Conservation (phyloP, 2,888 invertebrate genomes). For the Protodeltote pygarga region DNA sequence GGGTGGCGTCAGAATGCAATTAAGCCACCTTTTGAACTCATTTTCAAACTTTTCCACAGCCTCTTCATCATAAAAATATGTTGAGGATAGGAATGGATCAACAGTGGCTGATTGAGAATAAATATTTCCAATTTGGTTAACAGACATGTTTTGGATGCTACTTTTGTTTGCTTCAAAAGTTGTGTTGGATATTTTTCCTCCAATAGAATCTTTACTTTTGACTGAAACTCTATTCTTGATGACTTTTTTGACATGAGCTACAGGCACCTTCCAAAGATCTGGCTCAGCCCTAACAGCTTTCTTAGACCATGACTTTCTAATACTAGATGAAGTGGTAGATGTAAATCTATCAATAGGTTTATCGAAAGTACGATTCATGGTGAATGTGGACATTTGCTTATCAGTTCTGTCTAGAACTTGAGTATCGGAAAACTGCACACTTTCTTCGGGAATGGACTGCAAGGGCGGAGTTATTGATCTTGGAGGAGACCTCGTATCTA, state of each 20-base stretch:
- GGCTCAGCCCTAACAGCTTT: slow-evolving; percentile 71
- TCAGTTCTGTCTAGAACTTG: slow-evolving; percentile 67
- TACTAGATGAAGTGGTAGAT: slow-evolving; percentile 49
- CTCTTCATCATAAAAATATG: slow-evolving; percentile 89
- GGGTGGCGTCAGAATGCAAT: slow-evolving; percentile 92
- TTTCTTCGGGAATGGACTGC: slow-evolving; percentile 84
- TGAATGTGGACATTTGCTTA: slow-evolving; percentile 72
- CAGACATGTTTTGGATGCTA: slow-evolving; percentile 72
- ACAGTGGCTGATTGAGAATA: slow-evolving; percentile 84
- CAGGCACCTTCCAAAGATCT: slow-evolving; percentile 76
- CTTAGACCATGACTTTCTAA: slow-evolving; percentile 75
- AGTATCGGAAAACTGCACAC: slow-evolving; percentile 69
- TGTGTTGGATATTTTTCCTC: slow-evolving; percentile 55
- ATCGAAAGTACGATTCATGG: slow-evolving; percentile 79
- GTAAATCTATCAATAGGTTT: slow-evolving; percentile 55
- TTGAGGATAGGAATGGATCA: slow-evolving; percentile 89
- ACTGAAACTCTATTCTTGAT: slow-evolving; percentile 58
- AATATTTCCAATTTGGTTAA: slow-evolving; percentile 74
- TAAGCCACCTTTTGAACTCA: slow-evolving; percentile 93
- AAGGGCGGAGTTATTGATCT: slow-evolving; percentile 76
- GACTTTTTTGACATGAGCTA: slow-evolving; percentile 59
- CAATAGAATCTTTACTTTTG: slow-evolving; percentile 58
- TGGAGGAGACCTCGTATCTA: slow-evolving; percentile 69
- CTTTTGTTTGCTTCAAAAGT: slow-evolving; percentile 77
- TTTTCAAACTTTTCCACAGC: slow-evolving; percentile 90